Percentiles rank a stretch among this genome's conserved stretches.
Evolutionary conservation across 2,888 invertebrate genomes (phyloP).

Genomic region (Parnassius apollo): DNA sequence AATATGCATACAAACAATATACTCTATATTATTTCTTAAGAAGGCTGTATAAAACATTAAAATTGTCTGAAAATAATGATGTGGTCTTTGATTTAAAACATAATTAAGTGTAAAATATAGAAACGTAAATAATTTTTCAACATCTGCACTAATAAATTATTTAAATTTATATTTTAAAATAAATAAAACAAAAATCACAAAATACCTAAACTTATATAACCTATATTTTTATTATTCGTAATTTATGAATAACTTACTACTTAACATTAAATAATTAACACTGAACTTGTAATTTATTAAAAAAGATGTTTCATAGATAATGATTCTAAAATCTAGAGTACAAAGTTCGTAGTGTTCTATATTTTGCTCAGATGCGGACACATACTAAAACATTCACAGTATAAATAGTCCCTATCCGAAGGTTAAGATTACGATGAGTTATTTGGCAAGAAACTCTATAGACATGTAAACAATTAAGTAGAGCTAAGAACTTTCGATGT

Average conservation of each 20-base stretch:
- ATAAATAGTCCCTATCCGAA: slow-evolving; percentile 66
- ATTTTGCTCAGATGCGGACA: slow-evolving; percentile 47
- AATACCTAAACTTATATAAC: background rate
- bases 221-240: background rate
- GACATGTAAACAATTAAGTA: slow-evolving; percentile 11
- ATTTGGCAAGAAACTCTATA: slow-evolving; percentile 35
- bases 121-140: no score
- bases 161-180: background rate
- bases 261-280: slow-evolving; percentile 5
- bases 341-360: slow-evolving; percentile 61
- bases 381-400: slow-evolving; percentile 42
- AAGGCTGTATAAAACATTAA: no score
- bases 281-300: slow-evolving; percentile 29
- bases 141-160: no score
- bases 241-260: background rate
- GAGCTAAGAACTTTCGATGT: background rate
- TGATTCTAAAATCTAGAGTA: slow-evolving; percentile 45
- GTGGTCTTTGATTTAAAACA: no score
- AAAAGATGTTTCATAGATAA: slow-evolving; percentile 42
- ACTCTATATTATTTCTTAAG: no score
- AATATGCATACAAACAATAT: no score
- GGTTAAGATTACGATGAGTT: slow-evolving; percentile 55
- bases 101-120: no score
- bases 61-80: no score
- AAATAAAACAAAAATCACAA: slow-evolving; percentile 1